Percentiles rank a stretch among this genome's conserved stretches.
phyloP scores from a whole-genome alignment of 2,888 invertebrate genomes.

The Chrysina gloriosa region DNA sequence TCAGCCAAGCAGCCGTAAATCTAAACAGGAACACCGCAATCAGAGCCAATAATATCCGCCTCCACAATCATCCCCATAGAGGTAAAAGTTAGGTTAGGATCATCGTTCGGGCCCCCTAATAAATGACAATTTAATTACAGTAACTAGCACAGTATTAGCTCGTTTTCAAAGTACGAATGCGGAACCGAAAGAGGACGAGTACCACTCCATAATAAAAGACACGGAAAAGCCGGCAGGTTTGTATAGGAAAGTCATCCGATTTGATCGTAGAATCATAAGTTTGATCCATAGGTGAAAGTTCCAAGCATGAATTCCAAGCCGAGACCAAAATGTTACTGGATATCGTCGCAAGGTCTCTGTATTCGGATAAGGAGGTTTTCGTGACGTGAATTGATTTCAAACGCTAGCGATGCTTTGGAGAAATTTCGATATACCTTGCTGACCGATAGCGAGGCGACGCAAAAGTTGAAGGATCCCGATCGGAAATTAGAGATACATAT shows the following conservation, averaged over 20 bases:
- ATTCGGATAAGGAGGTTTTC: constrained; percentile 98
- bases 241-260: background rate
- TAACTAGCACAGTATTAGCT: constrained; percentile 14
- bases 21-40: constrained; percentile 30
- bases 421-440: constrained; percentile 87
- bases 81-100: constrained; percentile 22
- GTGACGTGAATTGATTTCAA: constrained; percentile 95
- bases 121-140: constrained; percentile 2
- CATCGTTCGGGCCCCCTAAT: background rate
- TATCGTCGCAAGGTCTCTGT: constrained; percentile 96
- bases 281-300: constrained; percentile 66
- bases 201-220: constrained; percentile 72
- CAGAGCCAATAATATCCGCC: constrained; percentile 7
- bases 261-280: too few relatives aligned
- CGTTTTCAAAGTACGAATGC: constrained; percentile 48
- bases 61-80: constrained; percentile 6
- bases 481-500: constrained; percentile 88
- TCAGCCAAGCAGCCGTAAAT: constrained; percentile 41
- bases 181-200: constrained; percentile 63
- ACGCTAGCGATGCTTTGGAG: constrained; percentile 97
- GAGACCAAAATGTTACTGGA: constrained; percentile 95
- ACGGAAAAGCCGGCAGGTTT: constrained; percentile 71
- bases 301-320: constrained; percentile 92
- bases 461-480: constrained; percentile 70
- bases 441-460: constrained; percentile 65